Evolutionary conservation across 2,797 vertebrate species (phyloP).

Genomic region (Lindbergichthys nudifrons): DNA sequence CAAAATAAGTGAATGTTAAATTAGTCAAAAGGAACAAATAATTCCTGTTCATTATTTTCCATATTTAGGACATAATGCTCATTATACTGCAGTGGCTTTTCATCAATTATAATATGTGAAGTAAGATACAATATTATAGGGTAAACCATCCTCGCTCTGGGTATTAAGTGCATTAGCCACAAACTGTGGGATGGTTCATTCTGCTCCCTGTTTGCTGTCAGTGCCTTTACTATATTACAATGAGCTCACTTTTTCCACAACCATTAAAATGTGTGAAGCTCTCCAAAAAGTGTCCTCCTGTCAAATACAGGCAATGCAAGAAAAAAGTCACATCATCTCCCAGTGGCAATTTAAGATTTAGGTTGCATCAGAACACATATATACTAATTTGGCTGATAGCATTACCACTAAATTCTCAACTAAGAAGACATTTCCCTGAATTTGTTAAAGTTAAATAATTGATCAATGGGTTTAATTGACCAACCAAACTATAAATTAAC

Average conservation of each 20-base stretch:
- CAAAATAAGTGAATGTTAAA: constrained; percentile 1
- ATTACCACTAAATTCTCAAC: neutral
- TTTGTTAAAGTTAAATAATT: neutral
- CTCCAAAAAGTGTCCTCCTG: constrained; percentile 66
- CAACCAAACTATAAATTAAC: constrained; percentile 3
- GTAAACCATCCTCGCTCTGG: constrained; percentile 35
- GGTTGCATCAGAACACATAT: constrained; percentile 13
- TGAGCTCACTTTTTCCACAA: constrained; percentile 82
- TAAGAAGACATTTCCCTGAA: neutral
- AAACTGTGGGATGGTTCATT: constrained; percentile 56
- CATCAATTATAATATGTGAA: constrained; percentile 18
- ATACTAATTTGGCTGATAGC: constrained; percentile 8
- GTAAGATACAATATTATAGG: constrained; percentile 26
- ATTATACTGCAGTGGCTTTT: constrained; percentile 17
- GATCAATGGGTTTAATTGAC: neutral
- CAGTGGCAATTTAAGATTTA: constrained; percentile 26
- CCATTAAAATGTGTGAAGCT: constrained; percentile 67
- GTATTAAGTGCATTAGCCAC: constrained; percentile 47
- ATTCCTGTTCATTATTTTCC: constrained; percentile 14
- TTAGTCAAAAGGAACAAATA: neutral
- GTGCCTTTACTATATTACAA: constrained; percentile 60
- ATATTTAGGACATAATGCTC: constrained; percentile 10
- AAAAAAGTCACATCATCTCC: constrained; percentile 39
- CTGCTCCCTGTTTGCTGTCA: constrained; percentile 55
- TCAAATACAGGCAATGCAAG: constrained; percentile 46